Evolutionary conservation across 64 coral and sea anemone genomes (phyloP).

Genomic region (Platygyra sinensis): DNA sequence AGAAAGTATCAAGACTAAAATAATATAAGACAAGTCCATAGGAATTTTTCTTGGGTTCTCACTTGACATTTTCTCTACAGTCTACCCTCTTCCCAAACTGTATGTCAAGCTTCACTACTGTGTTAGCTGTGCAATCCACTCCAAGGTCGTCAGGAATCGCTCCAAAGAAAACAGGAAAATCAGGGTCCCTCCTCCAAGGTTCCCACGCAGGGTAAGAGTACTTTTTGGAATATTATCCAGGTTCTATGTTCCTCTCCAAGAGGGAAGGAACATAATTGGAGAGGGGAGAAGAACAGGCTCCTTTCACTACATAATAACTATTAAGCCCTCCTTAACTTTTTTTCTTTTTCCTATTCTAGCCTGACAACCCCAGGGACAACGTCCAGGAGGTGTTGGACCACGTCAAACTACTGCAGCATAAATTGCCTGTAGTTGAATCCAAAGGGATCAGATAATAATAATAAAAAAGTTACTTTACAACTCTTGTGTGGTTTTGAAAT

Average conservation of each 20-base stretch:
- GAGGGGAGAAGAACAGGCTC: too few species aligned
- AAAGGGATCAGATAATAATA: conserved; percentile 4
- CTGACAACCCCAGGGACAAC: conserved; percentile 57
- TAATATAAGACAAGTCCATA: background rate
- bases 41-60: background rate
- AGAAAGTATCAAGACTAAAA: background rate
- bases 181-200: conserved; percentile 89
- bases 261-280: too few species aligned
- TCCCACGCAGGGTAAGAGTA: conserved; percentile 88
- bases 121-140: conserved; percentile 99
- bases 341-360: background rate
- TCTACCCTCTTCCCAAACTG: conserved; percentile 88
- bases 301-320: too few species aligned
- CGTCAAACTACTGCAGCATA: conserved; percentile 36
- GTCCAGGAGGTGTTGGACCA: conserved; percentile 66
- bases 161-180: conserved; percentile 96
- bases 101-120: conserved; percentile 99
- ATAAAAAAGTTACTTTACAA: conserved; percentile 18
- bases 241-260: too few species aligned
- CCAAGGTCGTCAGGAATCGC: conserved; percentile 98
- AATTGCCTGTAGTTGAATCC: background rate
- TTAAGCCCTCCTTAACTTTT: background rate
- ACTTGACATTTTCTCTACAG: conserved; percentile 33
- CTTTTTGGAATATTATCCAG: too few species aligned
- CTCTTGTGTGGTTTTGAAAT: background rate